phyloP scores from a whole-genome alignment of 2,888 invertebrate genomes.

The Trisateles emortualis region DNA sequence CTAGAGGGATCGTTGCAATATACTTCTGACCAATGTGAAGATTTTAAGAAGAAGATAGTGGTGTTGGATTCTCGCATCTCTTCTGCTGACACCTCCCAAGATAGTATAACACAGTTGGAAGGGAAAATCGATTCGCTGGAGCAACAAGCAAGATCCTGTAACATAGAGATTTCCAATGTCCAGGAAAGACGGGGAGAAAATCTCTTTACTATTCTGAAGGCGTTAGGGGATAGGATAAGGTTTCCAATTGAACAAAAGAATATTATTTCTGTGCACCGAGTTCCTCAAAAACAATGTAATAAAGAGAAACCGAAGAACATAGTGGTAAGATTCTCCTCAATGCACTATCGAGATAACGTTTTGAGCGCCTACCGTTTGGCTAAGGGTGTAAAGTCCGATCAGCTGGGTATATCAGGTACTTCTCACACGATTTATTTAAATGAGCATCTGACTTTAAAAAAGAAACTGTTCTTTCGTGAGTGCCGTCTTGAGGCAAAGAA shows the following conservation, averaged over 20 bases:
- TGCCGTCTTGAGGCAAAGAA: constrained; percentile 1
- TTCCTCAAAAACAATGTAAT: neutral
- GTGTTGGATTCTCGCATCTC: neutral
- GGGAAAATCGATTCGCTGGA: too few relatives aligned
- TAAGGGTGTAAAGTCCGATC: constrained; percentile 4
- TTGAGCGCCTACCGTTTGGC: neutral
- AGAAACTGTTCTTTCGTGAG: constrained; percentile 3
- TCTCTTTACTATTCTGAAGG: too few relatives aligned
- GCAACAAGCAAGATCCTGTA: too few relatives aligned
- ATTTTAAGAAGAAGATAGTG: neutral
- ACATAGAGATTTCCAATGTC: too few relatives aligned
- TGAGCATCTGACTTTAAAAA: constrained; percentile 2
- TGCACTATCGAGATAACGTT: neutral
- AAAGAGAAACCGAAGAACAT: neutral
- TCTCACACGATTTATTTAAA: constrained; percentile 1
- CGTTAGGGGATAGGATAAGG: too few relatives aligned
- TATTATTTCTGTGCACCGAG: too few relatives aligned
- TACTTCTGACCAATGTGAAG: neutral
- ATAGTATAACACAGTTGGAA: neutral
- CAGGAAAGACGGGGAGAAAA: too few relatives aligned
- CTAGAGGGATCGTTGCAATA: too few relatives aligned
- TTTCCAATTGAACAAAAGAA: too few relatives aligned
- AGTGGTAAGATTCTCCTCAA: neutral
- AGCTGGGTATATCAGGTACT: constrained; percentile 3
- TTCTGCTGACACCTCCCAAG: neutral